Evolutionary conservation across 2,113 vertebrate genomes (phyloP).

Genomic region (Bufo bufo): DNA sequence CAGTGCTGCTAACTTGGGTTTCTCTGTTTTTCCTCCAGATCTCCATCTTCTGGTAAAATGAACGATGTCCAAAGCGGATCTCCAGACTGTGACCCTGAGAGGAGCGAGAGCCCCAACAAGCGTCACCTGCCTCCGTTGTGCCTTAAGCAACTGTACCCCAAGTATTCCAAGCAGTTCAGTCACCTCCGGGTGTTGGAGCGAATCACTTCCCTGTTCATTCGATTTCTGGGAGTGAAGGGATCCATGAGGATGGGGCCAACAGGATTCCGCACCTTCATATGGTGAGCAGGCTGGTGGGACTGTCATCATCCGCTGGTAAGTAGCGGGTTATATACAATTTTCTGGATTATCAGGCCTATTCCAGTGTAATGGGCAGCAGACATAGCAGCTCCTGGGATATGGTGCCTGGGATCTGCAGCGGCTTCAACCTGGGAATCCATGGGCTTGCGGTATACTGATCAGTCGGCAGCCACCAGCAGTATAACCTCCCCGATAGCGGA

Average conservation of each 20-base stretch:
- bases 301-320: no score
- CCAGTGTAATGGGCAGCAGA: no score
- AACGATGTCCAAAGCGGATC: constrained; percentile 62
- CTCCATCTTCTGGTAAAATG: constrained; percentile 36
- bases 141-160: constrained; percentile 96
- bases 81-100: accelerated
- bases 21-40: constrained; percentile 65
- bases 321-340: no score
- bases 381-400: no score
- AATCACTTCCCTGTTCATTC: constrained; percentile 86
- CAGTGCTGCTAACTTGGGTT: no score
- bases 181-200: constrained; percentile 87
- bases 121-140: constrained; percentile 79
- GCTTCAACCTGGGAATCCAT: no score
- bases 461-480: no score
- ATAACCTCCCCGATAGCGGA: no score
- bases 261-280: constrained; percentile 91
- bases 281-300: constrained; percentile 71
- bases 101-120: background rate
- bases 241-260: constrained; percentile 91
- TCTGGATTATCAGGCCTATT: no score
- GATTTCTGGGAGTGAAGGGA: constrained; percentile 92
- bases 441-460: no score
- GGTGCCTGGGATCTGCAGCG: no score
- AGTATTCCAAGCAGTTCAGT: constrained; percentile 90